Percentiles rank a stretch among this genome's conserved stretches.
Evolutionary conservation across 1,140 invertebrate genomes (phyloP).

Genomic region (Zaprionus nigranus): DNA sequence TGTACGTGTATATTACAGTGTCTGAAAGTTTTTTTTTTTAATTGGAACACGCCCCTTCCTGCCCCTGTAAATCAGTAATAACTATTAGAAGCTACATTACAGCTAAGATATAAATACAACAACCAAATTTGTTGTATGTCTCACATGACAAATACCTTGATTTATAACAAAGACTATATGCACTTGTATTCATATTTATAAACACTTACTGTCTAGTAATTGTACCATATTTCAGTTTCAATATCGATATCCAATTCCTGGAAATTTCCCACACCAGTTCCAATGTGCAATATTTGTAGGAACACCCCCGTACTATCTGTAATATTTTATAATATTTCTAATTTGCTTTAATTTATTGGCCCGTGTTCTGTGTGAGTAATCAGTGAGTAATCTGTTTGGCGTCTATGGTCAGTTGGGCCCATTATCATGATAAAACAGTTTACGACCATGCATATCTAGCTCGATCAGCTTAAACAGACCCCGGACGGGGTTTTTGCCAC

Average conservation of each 20-base stretch:
- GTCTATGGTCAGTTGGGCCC: constrained; percentile 27
- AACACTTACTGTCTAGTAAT: too few species aligned
- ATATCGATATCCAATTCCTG: not conserved
- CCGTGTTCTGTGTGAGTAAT: constrained; percentile 24
- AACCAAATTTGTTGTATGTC: too few species aligned
- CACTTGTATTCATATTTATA: too few species aligned
- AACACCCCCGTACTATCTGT: not conserved
- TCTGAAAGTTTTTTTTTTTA: too few species aligned
- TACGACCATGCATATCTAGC: constrained; percentile 38
- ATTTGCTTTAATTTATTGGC: constrained; percentile 33
- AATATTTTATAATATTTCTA: not conserved
- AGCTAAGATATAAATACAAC: too few species aligned
- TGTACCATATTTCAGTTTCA: not conserved
- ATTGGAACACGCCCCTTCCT: too few species aligned
- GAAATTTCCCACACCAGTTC: not conserved
- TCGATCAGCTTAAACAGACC: constrained; percentile 5
- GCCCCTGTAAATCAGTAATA: too few species aligned
- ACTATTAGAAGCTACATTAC: too few species aligned
- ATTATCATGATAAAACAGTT: constrained; percentile 48
- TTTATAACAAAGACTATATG: too few species aligned
- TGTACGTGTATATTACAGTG: too few species aligned
- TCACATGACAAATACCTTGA: too few species aligned
- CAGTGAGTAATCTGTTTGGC: constrained; percentile 35
- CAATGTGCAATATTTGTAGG: not conserved
- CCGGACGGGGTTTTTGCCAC: not conserved